Evolutionary conservation across 2,797 vertebrate genomes (phyloP).

Genomic region (Phalanger gymnotis): DNA sequence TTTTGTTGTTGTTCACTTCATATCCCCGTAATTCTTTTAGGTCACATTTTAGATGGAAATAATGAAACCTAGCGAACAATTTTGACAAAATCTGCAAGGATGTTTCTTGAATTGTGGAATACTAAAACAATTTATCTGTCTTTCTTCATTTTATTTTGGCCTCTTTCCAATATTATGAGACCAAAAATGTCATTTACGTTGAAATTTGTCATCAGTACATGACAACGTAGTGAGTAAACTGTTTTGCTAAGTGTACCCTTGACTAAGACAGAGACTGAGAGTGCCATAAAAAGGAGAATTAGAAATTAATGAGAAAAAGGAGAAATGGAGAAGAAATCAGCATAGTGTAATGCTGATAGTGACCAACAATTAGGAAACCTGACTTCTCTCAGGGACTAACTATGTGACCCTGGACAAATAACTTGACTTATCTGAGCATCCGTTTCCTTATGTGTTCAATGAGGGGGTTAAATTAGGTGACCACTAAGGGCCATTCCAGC

Average conservation of each 20-base stretch:
- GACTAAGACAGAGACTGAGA: background rate
- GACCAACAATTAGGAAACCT: background rate
- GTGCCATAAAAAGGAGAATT: background rate
- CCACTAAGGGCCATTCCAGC: background rate
- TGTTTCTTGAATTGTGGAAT: background rate
- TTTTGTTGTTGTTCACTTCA: background rate
- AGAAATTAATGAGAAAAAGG: background rate
- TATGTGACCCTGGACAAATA: background rate
- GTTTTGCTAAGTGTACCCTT: background rate
- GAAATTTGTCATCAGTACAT: background rate
- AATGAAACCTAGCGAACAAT: fast-evolving
- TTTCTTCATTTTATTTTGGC: background rate
- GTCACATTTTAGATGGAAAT: background rate
- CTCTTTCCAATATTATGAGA: background rate
- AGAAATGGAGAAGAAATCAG: background rate
- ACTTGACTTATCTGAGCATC: background rate
- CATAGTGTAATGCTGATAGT: background rate
- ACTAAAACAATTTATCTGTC: background rate
- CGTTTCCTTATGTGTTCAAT: background rate
- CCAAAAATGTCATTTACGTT: background rate
- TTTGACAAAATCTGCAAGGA: fast-evolving
- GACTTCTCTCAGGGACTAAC: background rate
- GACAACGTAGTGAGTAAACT: background rate
- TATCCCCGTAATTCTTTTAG: background rate
- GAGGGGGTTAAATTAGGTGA: background rate